phyloP scores from a whole-genome alignment of 1,140 invertebrate genomes.

The Bombus sibiricus region DNA sequence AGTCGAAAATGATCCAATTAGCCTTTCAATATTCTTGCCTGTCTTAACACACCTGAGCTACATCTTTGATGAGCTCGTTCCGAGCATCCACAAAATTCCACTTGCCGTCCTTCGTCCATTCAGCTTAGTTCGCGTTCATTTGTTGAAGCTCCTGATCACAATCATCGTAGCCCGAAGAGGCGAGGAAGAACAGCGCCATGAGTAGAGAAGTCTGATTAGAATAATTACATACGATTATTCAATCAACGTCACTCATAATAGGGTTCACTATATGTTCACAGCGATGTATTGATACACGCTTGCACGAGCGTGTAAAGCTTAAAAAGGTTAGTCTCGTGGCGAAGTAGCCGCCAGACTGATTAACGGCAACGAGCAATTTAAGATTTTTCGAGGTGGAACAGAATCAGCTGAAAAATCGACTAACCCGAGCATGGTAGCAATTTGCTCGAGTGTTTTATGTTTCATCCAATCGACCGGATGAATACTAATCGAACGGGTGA shows the following conservation, averaged over 20 bases:
- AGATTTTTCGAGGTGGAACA: constrained; percentile 30
- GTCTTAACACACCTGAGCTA: not conserved
- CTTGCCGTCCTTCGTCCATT: not conserved
- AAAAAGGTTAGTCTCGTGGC: not conserved
- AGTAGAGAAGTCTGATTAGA: constrained; percentile 19
- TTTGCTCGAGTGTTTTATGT: constrained; percentile 33
- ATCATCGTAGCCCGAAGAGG: not conserved
- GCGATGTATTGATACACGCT: not conserved
- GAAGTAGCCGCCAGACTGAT: constrained; percentile 2
- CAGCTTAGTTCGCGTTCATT: not conserved
- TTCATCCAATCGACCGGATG: constrained; percentile 22
- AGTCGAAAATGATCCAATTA: no score
- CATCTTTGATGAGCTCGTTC: not conserved
- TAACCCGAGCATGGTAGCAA: constrained; percentile 6
- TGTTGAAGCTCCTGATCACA: no score
- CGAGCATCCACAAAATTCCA: not conserved
- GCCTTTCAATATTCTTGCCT: not conserved
- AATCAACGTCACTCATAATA: constrained; percentile 44
- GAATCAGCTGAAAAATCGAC: constrained; percentile 19
- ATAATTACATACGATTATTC: constrained; percentile 44
- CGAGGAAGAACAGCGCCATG: not conserved
- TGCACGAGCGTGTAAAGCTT: constrained; percentile 23
- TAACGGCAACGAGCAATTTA: constrained; percentile 33
- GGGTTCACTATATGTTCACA: not conserved
- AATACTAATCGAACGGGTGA: constrained; percentile 32